These are phyloP conservation scores for Poeciliopsis turneri DNA, from an alignment of 2,797 vertebrate species.

Conservation along the genomic window DNA sequence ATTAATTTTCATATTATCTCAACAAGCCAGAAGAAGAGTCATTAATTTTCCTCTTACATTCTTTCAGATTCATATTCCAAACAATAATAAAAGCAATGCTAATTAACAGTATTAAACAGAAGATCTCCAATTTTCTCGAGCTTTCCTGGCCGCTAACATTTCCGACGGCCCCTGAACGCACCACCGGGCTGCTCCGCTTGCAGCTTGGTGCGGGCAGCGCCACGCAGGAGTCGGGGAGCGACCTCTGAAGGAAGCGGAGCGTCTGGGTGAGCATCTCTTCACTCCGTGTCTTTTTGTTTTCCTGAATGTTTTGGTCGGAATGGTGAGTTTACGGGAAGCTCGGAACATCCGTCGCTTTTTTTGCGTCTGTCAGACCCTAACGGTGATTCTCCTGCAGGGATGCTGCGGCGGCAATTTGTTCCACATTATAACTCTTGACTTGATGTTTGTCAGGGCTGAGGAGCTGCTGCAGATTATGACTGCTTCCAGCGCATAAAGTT, in stretches of 20 bases:
- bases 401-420: slow-evolving; percentile 56
- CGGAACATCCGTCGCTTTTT: slow-evolving; percentile 14
- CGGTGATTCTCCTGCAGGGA: slow-evolving; percentile 53
- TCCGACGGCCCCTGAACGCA: slow-evolving; percentile 42
- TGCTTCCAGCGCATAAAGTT: slow-evolving; percentile 21
- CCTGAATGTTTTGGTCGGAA: not conserved
- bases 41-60: not conserved
- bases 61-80: not conserved
- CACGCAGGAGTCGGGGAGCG: slow-evolving; percentile 44
- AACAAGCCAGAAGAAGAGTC: not conserved
- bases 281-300: not conserved
- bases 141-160: not conserved
- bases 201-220: slow-evolving; percentile 46
- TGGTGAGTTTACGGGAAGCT: slow-evolving; percentile 41
- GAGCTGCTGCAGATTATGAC: not conserved
- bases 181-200: slow-evolving; percentile 53
- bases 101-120: no score
- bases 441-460: slow-evolving; percentile 1
- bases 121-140: not conserved
- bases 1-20: not conserved
- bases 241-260: slow-evolving; percentile 39
- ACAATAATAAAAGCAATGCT: no score
- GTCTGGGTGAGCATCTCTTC: slow-evolving; percentile 44
- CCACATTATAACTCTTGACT: slow-evolving; percentile 22
- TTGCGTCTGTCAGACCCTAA: not conserved